Conservation (phyloP, 1,140 invertebrate genomes). For the Samia ricini region DNA sequence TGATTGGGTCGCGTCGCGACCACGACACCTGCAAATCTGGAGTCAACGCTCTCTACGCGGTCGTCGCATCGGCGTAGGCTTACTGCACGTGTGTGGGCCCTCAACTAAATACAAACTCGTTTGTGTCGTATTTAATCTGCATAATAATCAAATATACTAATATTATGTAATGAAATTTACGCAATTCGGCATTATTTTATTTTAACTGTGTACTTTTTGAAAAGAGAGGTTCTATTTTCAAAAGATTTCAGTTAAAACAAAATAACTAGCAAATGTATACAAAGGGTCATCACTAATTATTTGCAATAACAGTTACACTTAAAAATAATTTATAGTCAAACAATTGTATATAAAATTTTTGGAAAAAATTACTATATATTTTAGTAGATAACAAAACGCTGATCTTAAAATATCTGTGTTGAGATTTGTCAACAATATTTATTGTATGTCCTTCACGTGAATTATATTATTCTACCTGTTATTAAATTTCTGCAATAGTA, state of each 20-base stretch:
- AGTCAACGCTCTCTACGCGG: slow-evolving; percentile 25
- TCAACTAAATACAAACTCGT: slow-evolving; percentile 25
- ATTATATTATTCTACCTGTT: neutral
- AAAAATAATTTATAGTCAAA: too few species aligned
- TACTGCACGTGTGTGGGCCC: slow-evolving; percentile 27
- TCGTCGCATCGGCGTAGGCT: slow-evolving; percentile 23
- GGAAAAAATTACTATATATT: too few species aligned
- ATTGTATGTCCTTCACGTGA: neutral
- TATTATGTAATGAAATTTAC: slow-evolving; percentile 6
- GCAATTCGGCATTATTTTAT: neutral
- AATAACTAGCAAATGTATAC: too few species aligned
- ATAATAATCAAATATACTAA: slow-evolving; percentile 12
- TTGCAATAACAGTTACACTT: too few species aligned
- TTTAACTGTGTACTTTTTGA: neutral
- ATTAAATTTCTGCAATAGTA: neutral
- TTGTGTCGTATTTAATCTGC: slow-evolving; percentile 25
- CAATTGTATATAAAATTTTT: neutral
- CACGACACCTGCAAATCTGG: slow-evolving; percentile 26
- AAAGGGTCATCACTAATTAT: too few species aligned
- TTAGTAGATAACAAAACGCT: too few species aligned
- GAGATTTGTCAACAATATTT: neutral
- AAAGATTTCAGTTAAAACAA: too few species aligned
- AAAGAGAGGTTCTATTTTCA: too few species aligned
- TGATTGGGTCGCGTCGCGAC: slow-evolving; percentile 18
- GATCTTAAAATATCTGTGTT: neutral